Evolutionary conservation across 2,888 invertebrate genomes (phyloP), one percentile per base, ranked within the genome.

Genomic region (Nemapogon koenigi): DNA sequence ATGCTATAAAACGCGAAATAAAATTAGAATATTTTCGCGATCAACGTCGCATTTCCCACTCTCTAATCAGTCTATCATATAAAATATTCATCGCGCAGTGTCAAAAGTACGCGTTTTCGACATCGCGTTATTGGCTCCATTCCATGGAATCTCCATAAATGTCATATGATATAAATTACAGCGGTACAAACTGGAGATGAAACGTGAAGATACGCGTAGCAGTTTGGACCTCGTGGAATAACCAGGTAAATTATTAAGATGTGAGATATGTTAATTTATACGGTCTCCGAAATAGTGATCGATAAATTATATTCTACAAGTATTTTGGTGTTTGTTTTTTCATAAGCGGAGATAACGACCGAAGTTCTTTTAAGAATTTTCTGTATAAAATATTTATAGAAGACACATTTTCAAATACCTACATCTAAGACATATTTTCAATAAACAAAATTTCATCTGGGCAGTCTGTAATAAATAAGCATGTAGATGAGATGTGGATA

Each of bases 101-200:
- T 57, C 49, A 48, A n/a, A 49, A 48, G 53, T 54, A 59, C 55
- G 49, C 51, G 52, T 59, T 62, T 59, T 52, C 54, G 57, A 57
- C 56, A 59, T 55, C 50, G 49, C 42, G 44, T 65, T 66, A 68
- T 65, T 62, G 59, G 57, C 47, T 55, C 49, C 52, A 50, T 48
- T 59, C 57, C 53, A 60, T 64, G 62, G 62, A 59, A 62, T 61
- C 53, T 55, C 59, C 59, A 73, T 73, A 65, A 72, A 69, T 62
- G 69, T 68, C 72, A 66, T 59, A 48, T 52, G 46, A 61, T 62
- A 70, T 71, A 67, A 70, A 70, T 70, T 55, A 65, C 51, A 45
- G 38, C 17, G n/a, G 39, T 11, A n/a, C 28, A 22, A 27, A 17
- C 13, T 14, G 29, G 37, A 37, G 38, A 27, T 38, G 29, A 19